Evolutionary conservation across 64 coral and sea anemone genomes (phyloP), one percentile per base, ranked within the genome.

Genomic region (Montipora capricornis): DNA sequence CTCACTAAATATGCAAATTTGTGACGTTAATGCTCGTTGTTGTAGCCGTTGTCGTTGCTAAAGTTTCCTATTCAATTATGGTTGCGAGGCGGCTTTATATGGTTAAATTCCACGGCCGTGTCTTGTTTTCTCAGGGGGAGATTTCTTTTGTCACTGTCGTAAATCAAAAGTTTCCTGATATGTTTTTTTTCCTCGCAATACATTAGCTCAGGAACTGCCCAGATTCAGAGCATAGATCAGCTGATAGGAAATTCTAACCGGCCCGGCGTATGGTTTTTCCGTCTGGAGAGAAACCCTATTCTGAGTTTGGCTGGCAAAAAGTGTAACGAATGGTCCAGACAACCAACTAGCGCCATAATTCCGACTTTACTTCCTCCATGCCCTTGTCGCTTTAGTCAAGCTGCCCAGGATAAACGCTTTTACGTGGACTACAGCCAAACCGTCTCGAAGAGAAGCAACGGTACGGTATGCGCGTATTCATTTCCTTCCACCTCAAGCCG

Each of bases 241-340:
- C 73, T 44, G 26, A 44, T 79, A 55, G 93, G 93, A n/a, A 94
- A 84, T 61, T 50, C 87, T 5, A 90, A 90, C 47, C 46, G 64
- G 26, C 44, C 55, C 5, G 93, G 93, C 10, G 81, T 69, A 19
- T 94, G 93, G 93, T 84, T 90, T 50, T 90, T 90, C 93, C 74
- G 93, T 55, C 61, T 82, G 49, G 93, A 94, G 12, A 20, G 9
- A 3, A 61, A 58, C 58, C 1, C 89, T 7, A 20, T 16, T n/a
- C 61, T 29, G 45, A 48, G 75, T 58, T 74, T 20, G 8, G 53
- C 87, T 4, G 79, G 45, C 4, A 88, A 90, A 12, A 94, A 90
- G 71, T 94, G 93, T 48, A 78, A 81, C 79, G 82, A 73, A 44
- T 94, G 93, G 93, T 52, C 68, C 45, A 78, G 83, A 11, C 88